Base-by-base conservation (phyloP, 2,888 invertebrate species). In the Dendrolimus pini region DNA sequence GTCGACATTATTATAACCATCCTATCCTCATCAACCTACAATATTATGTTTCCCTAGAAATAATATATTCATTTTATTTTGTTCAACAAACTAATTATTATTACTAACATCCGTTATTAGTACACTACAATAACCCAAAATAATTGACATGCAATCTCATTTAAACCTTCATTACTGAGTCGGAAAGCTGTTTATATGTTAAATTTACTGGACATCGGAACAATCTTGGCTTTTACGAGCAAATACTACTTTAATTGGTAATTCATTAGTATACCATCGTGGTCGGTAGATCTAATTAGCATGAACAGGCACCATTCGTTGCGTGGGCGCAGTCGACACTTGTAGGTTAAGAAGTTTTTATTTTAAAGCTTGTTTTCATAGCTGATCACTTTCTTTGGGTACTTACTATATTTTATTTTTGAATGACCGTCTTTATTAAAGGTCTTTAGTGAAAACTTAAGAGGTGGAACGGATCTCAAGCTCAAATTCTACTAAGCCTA, bases 251-350 rank as follows among this genome's bases (percentile, higher is more conserved):
- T 80, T 81, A 82, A 78, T 71, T 76, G 71, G 79, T 79, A 79
- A 83, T 84, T 86, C 81, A 83, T 84, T 84, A 84, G 71, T 47
- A 47, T 47, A 47, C 56, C 54, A 64, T 65, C 64, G 61, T 59
- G 58, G 63, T 62, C 62, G 57, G 64, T 47, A 55, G 47, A 55
- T 55, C 41, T 55, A 47, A 47, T 55, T 42, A 41, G 58, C 57
- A 60, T 58, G 56, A 54, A 52, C 47, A 47, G 9, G 47, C 47
- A 47, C 47, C 47, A 41, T 12, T 41, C 54, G 54, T n/a, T 54
- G 18, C 54, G 54, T 54, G n/a, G 18, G 54, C 47, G 47, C 9
- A 9, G 47, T 9, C 47, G 8, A 47, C 47, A 47, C 47, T 47
- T 47, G 47, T 47, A 10, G 47, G 9, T 6, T 47, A 2, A 47